Percentiles rank a stretch among this genome's conserved stretches.
Conservation (phyloP, 2,113 vertebrate genomes). For the Psettodes erumei region DNA sequence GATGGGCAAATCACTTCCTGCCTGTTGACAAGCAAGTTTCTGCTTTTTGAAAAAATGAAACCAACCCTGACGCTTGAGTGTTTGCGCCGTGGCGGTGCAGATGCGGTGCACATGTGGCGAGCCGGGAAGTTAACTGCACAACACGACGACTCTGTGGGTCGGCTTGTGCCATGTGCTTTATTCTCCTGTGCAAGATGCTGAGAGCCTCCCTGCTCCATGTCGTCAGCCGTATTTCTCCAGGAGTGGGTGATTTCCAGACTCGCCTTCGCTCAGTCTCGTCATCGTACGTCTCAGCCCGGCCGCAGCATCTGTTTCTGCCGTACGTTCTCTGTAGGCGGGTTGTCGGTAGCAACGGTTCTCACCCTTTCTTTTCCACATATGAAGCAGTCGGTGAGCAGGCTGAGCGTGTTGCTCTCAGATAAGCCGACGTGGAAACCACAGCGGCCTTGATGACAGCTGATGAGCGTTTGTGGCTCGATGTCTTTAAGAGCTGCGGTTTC, state of each 20-base stretch:
- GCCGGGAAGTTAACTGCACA: too few species aligned
- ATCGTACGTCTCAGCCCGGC: neutral
- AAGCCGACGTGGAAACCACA: slow-evolving; percentile 4
- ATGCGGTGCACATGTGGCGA: too few species aligned
- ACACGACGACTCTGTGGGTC: too few species aligned
- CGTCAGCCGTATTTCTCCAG: too few species aligned
- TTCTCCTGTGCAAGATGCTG: too few species aligned
- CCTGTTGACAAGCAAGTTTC: slow-evolving; percentile 21
- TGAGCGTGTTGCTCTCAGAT: neutral
- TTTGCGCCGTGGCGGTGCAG: too few species aligned
- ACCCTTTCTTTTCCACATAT: neutral
- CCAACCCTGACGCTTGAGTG: too few species aligned
- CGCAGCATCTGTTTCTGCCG: neutral
- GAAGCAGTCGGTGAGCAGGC: neutral
- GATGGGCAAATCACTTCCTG: slow-evolving; percentile 52
- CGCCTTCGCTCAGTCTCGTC: too few species aligned
- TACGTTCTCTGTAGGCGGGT: neutral
- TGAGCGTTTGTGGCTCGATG: slow-evolving; percentile 30
- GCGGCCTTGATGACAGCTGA: neutral
- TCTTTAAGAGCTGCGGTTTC: slow-evolving; percentile 31
- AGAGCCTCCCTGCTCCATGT: too few species aligned
- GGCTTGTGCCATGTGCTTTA: too few species aligned
- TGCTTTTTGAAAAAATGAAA: slow-evolving; percentile 60
- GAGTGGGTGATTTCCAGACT: too few species aligned
- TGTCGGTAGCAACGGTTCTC: neutral